Evolutionary conservation across 35 echinoderm and acorn worm genomes (phyloP).

Genomic region (Ptychodera flava): DNA sequence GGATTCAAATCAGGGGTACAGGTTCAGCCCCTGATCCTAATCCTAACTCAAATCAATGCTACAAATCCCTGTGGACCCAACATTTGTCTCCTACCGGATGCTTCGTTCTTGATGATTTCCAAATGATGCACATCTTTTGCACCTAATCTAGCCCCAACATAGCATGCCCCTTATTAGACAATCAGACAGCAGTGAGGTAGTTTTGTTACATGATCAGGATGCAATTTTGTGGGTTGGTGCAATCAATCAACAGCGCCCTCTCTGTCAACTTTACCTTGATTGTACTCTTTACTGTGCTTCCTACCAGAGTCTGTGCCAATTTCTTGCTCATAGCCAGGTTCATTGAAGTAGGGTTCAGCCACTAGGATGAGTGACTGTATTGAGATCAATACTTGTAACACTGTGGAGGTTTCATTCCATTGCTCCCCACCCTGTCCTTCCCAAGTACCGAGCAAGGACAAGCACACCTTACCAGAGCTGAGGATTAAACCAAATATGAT

Average conservation of each 20-base stretch:
- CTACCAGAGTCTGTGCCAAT: conserved; percentile 7
- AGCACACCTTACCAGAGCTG: conserved; percentile 13
- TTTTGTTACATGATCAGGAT: no score
- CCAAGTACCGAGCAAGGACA: conserved; percentile 20
- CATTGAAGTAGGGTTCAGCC: conserved; percentile 12
- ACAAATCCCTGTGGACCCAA: no score
- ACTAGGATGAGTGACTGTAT: conserved; percentile 12
- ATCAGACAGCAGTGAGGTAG: no score
- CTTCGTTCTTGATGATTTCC: no score
- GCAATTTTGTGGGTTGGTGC: not conserved
- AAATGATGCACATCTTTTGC: no score
- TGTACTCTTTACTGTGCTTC: conserved; percentile 10
- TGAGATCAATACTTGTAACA: conserved; percentile 8
- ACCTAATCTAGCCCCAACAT: no score
- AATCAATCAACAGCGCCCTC: not conserved
- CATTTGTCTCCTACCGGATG: no score
- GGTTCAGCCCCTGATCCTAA: no score
- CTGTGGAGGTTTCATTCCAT: conserved; percentile 18
- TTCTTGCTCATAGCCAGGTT: conserved; percentile 8
- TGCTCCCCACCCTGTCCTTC: conserved; percentile 9
- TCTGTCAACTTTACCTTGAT: conserved; percentile 5
- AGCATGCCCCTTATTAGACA: no score
- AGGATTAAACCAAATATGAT: no score
- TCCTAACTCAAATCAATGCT: no score
- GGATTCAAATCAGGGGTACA: no score